phyloP scores from a whole-genome alignment of 2,113 vertebrate species.

The Acrocephalus arundinaceus region DNA sequence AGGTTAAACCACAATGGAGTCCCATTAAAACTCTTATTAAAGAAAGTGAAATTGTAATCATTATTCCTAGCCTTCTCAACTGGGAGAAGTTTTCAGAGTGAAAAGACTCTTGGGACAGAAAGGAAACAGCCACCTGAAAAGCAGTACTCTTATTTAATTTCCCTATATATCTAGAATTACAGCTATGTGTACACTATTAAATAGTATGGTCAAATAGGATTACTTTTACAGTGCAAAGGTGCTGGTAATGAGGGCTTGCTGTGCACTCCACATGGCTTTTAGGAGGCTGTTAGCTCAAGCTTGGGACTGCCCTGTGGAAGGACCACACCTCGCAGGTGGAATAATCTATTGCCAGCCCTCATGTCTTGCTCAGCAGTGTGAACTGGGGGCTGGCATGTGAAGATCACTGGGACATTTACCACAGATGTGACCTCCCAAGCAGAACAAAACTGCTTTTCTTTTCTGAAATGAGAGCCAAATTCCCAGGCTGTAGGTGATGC shows the following conservation, averaged over 20 bases:
- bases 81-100: neutral
- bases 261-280: neutral
- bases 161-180: neutral
- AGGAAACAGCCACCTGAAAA: neutral
- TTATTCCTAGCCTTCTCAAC: neutral
- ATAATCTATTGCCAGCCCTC: neutral
- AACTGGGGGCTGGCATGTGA: neutral
- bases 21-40: neutral
- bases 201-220: neutral
- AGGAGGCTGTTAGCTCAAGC: neutral
- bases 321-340: accelerated
- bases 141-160: neutral
- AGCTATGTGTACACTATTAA: neutral
- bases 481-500: neutral
- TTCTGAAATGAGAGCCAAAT: neutral
- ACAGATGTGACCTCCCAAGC: neutral
- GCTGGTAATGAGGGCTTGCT: neutral
- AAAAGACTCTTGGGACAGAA: neutral
- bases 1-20: neutral
- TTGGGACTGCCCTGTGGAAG: neutral
- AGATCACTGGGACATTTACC: neutral
- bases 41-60: neutral
- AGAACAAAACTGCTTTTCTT: neutral
- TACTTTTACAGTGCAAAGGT: neutral
- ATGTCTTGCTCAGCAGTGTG: accelerated